Evolutionary conservation across 2,113 vertebrate species (phyloP).

Genomic region (Petroica traversi): DNA sequence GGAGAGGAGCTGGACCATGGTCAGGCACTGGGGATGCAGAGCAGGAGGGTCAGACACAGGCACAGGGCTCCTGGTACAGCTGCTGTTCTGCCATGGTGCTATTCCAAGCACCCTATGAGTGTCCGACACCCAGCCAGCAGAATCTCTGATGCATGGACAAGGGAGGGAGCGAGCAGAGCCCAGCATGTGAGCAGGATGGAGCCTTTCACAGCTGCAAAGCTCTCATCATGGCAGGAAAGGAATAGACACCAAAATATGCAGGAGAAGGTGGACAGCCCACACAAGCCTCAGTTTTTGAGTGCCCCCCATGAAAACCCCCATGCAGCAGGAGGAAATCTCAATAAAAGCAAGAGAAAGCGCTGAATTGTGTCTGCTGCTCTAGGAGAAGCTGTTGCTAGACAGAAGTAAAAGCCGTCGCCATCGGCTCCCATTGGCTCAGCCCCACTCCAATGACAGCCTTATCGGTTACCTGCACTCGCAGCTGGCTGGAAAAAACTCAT

Average conservation of each 20-base stretch:
- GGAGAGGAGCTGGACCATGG: neutral
- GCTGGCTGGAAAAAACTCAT: conserved; percentile 52
- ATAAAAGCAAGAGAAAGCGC: neutral
- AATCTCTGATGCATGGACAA: neutral
- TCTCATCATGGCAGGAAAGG: neutral
- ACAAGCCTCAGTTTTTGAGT: neutral
- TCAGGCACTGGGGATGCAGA: fast-evolving
- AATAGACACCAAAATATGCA: neutral
- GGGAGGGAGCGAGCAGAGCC: neutral
- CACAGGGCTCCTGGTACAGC: neutral
- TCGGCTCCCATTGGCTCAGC: conserved; percentile 47
- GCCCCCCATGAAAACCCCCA: neutral
- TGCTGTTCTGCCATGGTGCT: neutral
- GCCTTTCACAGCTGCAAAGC: neutral
- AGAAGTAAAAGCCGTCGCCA: conserved; percentile 26
- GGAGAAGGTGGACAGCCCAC: neutral
- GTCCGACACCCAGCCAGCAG: neutral
- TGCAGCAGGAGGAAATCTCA: neutral
- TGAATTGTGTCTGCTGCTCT: neutral
- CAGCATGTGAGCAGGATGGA: neutral
- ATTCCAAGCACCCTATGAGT: fast-evolving
- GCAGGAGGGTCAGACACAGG: neutral
- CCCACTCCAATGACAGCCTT: conserved; percentile 52
- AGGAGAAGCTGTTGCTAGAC: conserved; percentile 65
- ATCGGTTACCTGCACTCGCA: conserved; percentile 60